Conservation (phyloP, 64 coral and sea anemone species). For the Dendronephthya gigantea region DNA sequence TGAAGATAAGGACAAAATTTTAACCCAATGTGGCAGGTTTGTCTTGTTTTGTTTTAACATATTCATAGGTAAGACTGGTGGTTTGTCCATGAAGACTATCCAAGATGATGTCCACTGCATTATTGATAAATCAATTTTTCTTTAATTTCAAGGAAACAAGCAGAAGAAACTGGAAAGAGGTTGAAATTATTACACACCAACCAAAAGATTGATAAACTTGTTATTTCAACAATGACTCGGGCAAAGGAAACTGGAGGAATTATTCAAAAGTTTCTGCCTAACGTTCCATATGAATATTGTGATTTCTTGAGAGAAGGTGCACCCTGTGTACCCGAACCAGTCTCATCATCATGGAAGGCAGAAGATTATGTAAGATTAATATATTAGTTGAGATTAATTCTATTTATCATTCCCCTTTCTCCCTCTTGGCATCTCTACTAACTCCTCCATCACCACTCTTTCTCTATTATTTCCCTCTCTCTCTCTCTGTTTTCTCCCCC, state of each 20-base stretch:
- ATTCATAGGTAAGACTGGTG: background rate
- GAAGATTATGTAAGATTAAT: constrained; percentile 44
- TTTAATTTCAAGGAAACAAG: constrained; percentile 55
- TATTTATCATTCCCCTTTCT: no score
- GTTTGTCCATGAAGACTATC: background rate
- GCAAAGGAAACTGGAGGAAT: constrained; percentile 78
- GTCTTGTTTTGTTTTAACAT: background rate
- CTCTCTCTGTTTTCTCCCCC: no score
- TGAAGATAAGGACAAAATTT: constrained; percentile 46
- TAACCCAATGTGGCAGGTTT: constrained; percentile 84
- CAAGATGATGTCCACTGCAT: background rate
- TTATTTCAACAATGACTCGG: constrained; percentile 68
- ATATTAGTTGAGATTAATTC: background rate
- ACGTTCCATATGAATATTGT: constrained; percentile 52
- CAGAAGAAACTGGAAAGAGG: constrained; percentile 61
- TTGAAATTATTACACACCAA: constrained; percentile 38
- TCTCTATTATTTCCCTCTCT: no score
- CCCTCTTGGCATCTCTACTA: no score
- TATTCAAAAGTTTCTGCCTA: constrained; percentile 58
- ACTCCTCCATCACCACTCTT: no score
- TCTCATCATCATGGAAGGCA: constrained; percentile 63
- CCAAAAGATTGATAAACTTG: constrained; percentile 41
- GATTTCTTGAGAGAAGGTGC: constrained; percentile 67
- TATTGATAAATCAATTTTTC: background rate
- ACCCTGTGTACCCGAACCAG: constrained; percentile 64